Base-by-base conservation (phyloP, 2,888 invertebrate species). In the Strigamia transsilvanica region DNA sequence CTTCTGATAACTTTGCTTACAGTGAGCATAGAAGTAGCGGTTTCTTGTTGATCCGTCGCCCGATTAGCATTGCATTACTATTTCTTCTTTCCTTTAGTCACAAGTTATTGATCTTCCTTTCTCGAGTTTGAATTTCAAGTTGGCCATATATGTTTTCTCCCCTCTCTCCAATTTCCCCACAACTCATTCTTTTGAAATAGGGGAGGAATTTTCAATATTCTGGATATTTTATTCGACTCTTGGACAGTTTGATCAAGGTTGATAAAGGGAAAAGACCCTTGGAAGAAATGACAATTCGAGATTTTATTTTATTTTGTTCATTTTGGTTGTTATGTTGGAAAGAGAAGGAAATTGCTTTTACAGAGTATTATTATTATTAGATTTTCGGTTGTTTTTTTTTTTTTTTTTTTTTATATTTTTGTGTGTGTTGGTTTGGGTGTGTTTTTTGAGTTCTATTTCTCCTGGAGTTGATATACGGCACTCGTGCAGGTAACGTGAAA, bases 31-130 rank as follows among this genome's bases (percentile, higher is more conserved):
- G 66, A 66, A 2, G 66, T 27, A 13, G 66, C 23, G 13, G 66
- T 66, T 66, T 66, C 66, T 66, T 27, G 27, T 66, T 27, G 66
- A 66, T 66, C 66, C 66, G 66, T 66, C 66, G 66, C 66, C 66
- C 66, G 66, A 66, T 66, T 66, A 66, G 66, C 66, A 66, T 66
- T 66, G 66, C 66, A 66, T 66, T 66, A 66, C 66, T 66, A 66
- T 66, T 66, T 66, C 66, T 66, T 66, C 66, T 66, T 66, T 27
- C 27, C 27, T 23, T 66, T 66, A 66, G 66, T 23, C 66, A 66
- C 66, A 66, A 66, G 66, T 66, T 66, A 66, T 66, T 66, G 66
- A 66, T 66, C 66, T 66, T 27, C 13, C 66, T 61, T 27, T 66
- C 66, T 27, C 32, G 66, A 27, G 66, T 66, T 61, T 66, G 66